A percentile compares a stretch with the other conserved stretches of the same genome.
Conservation (phyloP, 2,797 vertebrate genomes). For the Sebastes elongatus region DNA sequence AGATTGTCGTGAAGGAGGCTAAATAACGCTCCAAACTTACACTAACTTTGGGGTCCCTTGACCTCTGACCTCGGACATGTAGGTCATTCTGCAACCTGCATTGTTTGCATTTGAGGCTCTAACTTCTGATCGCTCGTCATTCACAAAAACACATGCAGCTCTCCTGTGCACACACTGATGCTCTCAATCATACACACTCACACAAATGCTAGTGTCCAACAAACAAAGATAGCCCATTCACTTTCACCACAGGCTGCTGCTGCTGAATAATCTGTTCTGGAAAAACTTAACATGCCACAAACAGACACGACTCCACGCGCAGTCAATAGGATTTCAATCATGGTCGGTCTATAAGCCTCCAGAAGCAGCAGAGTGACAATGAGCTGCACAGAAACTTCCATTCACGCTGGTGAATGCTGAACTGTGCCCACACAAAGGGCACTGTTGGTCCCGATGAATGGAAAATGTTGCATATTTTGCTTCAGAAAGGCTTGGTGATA, state of each 20-base stretch:
- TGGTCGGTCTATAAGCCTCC: slow-evolving; percentile 50
- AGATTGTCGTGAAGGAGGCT: no score
- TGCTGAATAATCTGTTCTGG: slow-evolving; percentile 63
- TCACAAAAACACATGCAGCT: slow-evolving; percentile 8
- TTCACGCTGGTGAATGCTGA: slow-evolving; percentile 61
- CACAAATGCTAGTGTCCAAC: not conserved
- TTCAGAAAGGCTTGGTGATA: slow-evolving; percentile 42
- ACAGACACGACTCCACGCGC: slow-evolving; percentile 35
- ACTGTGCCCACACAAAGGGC: slow-evolving; percentile 72
- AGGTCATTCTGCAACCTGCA: not conserved
- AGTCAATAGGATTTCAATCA: slow-evolving; percentile 64
- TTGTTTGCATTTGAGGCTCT: slow-evolving; percentile 7
- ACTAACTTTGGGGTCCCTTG: no score
- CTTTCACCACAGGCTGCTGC: slow-evolving; percentile 3
- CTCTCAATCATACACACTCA: not conserved
- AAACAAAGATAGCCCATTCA: slow-evolving; percentile 21
- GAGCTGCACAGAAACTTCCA: slow-evolving; percentile 63
- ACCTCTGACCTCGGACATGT: not conserved
- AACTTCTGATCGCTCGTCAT: slow-evolving; percentile 5
- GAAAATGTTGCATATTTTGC: slow-evolving; percentile 68
- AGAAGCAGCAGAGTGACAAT: slow-evolving; percentile 70
- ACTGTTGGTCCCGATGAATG: slow-evolving; percentile 53
- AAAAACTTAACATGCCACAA: slow-evolving; percentile 41
- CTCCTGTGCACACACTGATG: not conserved
- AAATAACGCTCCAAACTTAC: no score